Evolutionary conservation across 2,888 invertebrate genomes (phyloP).

Genomic region (Serrognathus titanus): DNA sequence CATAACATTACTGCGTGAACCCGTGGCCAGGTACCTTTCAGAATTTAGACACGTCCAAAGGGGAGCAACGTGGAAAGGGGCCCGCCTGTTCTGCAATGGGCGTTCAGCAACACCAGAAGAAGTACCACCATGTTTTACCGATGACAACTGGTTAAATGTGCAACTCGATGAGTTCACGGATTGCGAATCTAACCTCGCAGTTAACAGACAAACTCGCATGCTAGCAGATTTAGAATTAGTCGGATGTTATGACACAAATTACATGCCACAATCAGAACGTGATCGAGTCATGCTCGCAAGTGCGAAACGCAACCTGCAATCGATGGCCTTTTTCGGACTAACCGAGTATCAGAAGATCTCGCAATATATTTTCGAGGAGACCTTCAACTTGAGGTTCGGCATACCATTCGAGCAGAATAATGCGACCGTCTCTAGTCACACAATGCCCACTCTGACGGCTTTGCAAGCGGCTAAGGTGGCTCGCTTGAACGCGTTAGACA

Average conservation of each 20-base stretch:
- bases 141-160: slow-evolving; percentile 85
- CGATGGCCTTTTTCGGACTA: slow-evolving; percentile 96
- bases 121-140: slow-evolving; percentile 76
- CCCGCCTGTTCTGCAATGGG: slow-evolving; percentile 70
- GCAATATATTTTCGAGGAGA: slow-evolving; percentile 92
- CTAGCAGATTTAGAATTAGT: slow-evolving; percentile 91
- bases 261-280: slow-evolving; percentile 69
- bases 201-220: slow-evolving; percentile 97
- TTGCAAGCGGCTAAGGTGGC: slow-evolving; percentile 74
- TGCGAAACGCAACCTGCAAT: slow-evolving; percentile 90
- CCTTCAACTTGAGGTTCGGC: slow-evolving; percentile 85
- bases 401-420: slow-evolving; percentile 92
- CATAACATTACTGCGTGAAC: slow-evolving; percentile 92
- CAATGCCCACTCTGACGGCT: slow-evolving; percentile 71
- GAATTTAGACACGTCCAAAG: slow-evolving; percentile 96
- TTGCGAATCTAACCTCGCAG: slow-evolving; percentile 91
- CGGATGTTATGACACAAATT: slow-evolving; percentile 89
- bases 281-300: slow-evolving; percentile 88
- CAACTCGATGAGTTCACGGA: slow-evolving; percentile 85
- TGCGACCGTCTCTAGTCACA: slow-evolving; percentile 80
- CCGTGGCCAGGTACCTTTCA: slow-evolving; percentile 88
- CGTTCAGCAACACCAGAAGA: slow-evolving; percentile 75
- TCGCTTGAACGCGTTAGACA: slow-evolving; percentile 81
- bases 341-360: slow-evolving; percentile 92
- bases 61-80: slow-evolving; percentile 94